Conservation (phyloP, 2,797 vertebrate species). For the Eleutherodactylus coqui region DNA sequence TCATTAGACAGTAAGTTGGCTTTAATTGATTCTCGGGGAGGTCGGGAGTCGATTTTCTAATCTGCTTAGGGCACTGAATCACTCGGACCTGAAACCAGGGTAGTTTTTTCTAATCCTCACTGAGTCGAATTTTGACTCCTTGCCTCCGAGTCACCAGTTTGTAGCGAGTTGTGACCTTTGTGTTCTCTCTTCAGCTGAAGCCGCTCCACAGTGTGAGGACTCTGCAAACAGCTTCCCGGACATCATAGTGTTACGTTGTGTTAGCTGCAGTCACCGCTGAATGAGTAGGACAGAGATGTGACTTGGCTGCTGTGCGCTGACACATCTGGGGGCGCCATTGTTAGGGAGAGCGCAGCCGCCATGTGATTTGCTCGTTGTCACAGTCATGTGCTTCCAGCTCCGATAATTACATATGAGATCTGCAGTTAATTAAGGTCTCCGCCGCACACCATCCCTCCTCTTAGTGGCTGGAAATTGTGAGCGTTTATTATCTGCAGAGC, state of each 20-base stretch:
- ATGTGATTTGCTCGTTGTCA: not conserved
- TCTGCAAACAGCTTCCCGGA: not conserved
- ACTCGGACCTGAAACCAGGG: too few relatives aligned
- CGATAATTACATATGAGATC: not conserved
- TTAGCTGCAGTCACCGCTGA: not conserved
- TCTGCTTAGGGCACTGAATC: too few relatives aligned
- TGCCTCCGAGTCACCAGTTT: too few relatives aligned
- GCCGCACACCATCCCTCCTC: not conserved
- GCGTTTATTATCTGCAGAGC: not conserved
- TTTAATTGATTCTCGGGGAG: too few relatives aligned
- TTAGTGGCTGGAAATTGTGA: not conserved
- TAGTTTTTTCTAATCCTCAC: too few relatives aligned
- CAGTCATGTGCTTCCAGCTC: not conserved
- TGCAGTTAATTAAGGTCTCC: conserved; percentile 35
- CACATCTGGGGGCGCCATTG: not conserved
- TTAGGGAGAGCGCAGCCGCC: not conserved
- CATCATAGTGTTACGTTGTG: not conserved
- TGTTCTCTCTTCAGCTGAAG: not conserved
- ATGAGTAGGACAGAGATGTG: not conserved
- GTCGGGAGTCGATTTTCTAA: too few relatives aligned
- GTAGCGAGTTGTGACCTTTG: not conserved
- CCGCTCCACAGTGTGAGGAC: not conserved
- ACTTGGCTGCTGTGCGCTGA: not conserved
- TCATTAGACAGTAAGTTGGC: too few relatives aligned
- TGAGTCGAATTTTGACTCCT: too few relatives aligned